Conservation (phyloP, 2,888 invertebrate species). For the Sipunculus nudus region DNA sequence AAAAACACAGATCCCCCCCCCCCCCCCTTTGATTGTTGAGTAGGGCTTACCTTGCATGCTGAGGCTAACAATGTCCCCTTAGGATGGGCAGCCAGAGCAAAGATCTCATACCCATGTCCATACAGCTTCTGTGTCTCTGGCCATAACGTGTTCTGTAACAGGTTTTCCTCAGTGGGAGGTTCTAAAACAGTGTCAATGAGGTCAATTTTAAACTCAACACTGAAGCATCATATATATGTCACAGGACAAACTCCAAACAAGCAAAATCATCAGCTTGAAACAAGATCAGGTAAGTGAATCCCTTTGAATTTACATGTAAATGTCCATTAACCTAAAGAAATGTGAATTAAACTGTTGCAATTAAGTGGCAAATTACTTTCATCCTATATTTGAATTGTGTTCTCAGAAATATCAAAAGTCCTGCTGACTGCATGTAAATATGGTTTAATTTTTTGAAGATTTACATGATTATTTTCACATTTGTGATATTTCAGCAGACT, state of each 20-base stretch:
- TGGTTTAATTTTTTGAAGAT: too few relatives aligned
- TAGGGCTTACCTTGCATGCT: slow-evolving; percentile 76
- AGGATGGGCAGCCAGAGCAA: slow-evolving; percentile 77
- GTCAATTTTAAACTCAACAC: slow-evolving; percentile 12
- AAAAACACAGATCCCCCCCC: too few relatives aligned
- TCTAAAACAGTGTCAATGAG: slow-evolving; percentile 72
- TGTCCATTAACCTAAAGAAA: too few relatives aligned
- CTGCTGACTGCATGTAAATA: too few relatives aligned
- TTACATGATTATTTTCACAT: too few relatives aligned
- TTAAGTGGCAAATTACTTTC: too few relatives aligned
- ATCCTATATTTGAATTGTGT: too few relatives aligned
- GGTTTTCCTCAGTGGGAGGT: slow-evolving; percentile 90
- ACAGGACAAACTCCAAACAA: slow-evolving; percentile 11
- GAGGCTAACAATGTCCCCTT: slow-evolving; percentile 82
- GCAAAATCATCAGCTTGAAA: slow-evolving; percentile 1
- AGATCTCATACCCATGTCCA: slow-evolving; percentile 96
- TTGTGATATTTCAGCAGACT: too few relatives aligned
- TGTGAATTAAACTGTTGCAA: too few relatives aligned
- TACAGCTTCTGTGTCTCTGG: slow-evolving; percentile 95
- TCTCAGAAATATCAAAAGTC: too few relatives aligned
- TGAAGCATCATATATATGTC: slow-evolving; percentile 9
- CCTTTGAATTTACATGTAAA: too few relatives aligned
- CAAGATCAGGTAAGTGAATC: slow-evolving; percentile 23
- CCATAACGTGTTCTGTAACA: slow-evolving; percentile 95
- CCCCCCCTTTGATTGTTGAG: too few relatives aligned